Base-by-base conservation (phyloP, 1,140 invertebrate species). In the Apis florea region DNA sequence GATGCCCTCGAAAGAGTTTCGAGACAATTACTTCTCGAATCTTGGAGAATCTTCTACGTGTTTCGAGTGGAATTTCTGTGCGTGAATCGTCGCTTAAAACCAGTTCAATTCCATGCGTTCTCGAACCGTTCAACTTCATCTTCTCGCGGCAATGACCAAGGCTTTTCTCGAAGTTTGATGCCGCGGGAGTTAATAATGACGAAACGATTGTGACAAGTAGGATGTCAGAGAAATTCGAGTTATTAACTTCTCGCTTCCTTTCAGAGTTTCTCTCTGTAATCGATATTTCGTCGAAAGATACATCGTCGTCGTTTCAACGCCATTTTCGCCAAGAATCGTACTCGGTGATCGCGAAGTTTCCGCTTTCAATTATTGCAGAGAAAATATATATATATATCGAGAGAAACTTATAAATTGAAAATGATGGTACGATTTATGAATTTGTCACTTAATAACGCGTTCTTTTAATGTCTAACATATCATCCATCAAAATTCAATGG, bases 131-230 rank as follows among this genome's bases (percentile, higher is more conserved):
- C 56, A 51, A 59, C 47, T 61, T 56, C 72, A 49, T 31, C 54
- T 66, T 64, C 31, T 79, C 71, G 24, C 56, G 71, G 59, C 78
- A 74, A 85, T 73, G 84, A 75, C 63, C 83, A 56, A 59, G 6
- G 75, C 75, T 71, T 72, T 84, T 76, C 13, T 64, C 75, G 84
- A 90, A 91, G 88, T 88, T 89, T 82, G 82, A 84, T 88, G 88
- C 88, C 79, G 71, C 82, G 56, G 86, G 87, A 90, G 87, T 89
- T n/a, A n/a, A 84, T 89, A 91, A 90, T 89, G 88, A 88, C 85
- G 80, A 82, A 85, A 88, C 89, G 90, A n/a, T n/a, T n/a, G 89
- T 91, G 89, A 74, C 64, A 51, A 67, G 73, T 24, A 77, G 61
- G 40, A 49, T 40, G 53, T 58, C 63, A 64, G 40, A 84, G 83